A percentile compares a stretch with the other conserved stretches of the same genome.
These are phyloP conservation scores for Druceiella hillmani DNA, from an alignment of 2,888 invertebrate genomes.

Conservation along the genomic window DNA sequence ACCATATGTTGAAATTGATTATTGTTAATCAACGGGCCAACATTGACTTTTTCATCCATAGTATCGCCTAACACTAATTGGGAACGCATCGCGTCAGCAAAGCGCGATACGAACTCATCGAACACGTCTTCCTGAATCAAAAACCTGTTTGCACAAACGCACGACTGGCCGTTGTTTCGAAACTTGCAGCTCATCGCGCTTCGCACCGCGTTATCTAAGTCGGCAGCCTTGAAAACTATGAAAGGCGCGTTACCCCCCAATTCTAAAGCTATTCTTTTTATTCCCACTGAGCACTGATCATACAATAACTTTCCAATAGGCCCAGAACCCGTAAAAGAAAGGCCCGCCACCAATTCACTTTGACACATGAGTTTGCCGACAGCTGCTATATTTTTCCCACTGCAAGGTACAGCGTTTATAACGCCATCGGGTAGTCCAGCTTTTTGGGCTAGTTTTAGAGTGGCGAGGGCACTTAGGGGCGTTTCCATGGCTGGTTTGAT, in stretches of 20 bases:
- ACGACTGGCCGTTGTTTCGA: constrained; percentile 94
- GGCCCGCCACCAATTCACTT: constrained; percentile 74
- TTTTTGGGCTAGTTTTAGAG: constrained; percentile 77
- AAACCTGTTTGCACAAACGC: constrained; percentile 90
- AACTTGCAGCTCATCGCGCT: constrained; percentile 92
- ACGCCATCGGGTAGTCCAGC: constrained; percentile 93
- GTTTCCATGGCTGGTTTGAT: constrained; percentile 96
- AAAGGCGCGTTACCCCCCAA: constrained; percentile 98
- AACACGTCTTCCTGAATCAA: constrained; percentile 74
- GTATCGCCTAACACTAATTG: constrained; percentile 80
- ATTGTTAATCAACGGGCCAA: constrained; percentile 89
- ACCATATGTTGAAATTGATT: constrained; percentile 80
- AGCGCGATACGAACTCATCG: constrained; percentile 70
- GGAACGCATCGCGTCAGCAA: constrained; percentile 60
- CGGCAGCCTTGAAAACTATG: constrained; percentile 90
- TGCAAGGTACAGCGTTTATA: constrained; percentile 83
- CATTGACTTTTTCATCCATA: constrained; percentile 60
- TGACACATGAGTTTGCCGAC: constrained; percentile 85
- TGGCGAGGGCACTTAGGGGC: constrained; percentile 85
- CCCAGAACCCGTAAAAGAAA: constrained; percentile 96
- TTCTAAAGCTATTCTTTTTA: constrained; percentile 90
- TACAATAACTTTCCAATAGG: constrained; percentile 85
- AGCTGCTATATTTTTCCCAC: constrained; percentile 64
- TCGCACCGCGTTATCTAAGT: constrained; percentile 77
- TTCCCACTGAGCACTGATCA: constrained; percentile 74